Percentiles rank a stretch among this genome's conserved stretches.
Evolutionary conservation across 2,888 invertebrate genomes (phyloP).

Genomic region (Phortica magna): DNA sequence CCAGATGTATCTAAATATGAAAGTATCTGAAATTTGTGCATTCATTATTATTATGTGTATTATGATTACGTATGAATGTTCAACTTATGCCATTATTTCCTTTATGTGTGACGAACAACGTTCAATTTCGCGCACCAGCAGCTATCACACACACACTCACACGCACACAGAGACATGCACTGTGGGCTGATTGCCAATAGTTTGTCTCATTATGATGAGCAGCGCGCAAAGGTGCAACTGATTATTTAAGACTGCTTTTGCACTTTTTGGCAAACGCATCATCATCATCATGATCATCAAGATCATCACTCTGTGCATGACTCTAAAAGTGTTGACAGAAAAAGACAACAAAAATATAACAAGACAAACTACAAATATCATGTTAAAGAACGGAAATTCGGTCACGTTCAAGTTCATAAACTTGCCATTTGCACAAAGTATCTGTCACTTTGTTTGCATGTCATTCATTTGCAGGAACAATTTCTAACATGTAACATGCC

Average conservation of each 20-base stretch:
- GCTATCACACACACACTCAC: too few relatives aligned
- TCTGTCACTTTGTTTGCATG: not conserved
- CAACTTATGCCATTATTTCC: not conserved
- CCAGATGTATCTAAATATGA: too few relatives aligned
- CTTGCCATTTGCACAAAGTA: not conserved
- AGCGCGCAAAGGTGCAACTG: not conserved
- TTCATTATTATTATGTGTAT: too few relatives aligned
- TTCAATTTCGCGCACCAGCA: conserved; percentile 27
- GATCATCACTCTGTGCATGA: not conserved
- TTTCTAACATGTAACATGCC: not conserved
- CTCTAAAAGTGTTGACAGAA: not conserved
- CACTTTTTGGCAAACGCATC: too few relatives aligned
- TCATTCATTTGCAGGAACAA: not conserved
- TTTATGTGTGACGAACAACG: not conserved
- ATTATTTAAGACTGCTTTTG: not conserved
- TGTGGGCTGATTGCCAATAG: conserved; percentile 27
- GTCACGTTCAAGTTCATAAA: conserved; percentile 43
- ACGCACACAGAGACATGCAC: not conserved
- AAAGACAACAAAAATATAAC: not conserved
- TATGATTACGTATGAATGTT: not conserved
- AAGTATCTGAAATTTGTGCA: too few relatives aligned
- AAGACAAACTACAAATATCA: not conserved
- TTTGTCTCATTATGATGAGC: conserved; percentile 1
- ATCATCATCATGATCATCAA: too few relatives aligned
- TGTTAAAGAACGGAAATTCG: conserved; percentile 37